Conservation (phyloP, 2,888 invertebrate species). For the Anaspis maculata region DNA sequence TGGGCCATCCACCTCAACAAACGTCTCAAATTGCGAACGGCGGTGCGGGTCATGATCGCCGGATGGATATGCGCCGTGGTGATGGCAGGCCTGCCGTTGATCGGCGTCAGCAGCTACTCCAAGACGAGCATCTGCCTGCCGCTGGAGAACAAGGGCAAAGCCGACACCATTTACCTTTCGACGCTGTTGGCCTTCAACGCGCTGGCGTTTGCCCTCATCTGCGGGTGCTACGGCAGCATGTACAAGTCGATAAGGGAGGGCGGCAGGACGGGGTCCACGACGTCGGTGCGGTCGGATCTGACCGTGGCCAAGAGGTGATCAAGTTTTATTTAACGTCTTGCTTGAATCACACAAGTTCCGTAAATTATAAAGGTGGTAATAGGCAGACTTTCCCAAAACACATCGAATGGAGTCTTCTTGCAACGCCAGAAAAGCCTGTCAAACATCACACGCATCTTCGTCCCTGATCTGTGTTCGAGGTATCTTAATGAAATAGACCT, state of each 20-base stretch:
- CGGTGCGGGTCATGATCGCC: conserved; percentile 49
- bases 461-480: no score
- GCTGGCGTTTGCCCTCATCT: conserved; percentile 54
- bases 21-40: conserved; percentile 49
- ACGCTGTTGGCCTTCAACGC: conserved; percentile 52
- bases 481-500: no score
- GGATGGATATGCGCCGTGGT: conserved; percentile 52
- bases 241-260: conserved; percentile 48
- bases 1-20: conserved; percentile 55
- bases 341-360: no score
- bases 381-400: no score
- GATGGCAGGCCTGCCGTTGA: conserved; percentile 53
- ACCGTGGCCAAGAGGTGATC: conserved; percentile 55
- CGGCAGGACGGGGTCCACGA: conserved; percentile 48
- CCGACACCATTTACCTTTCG: conserved; percentile 50
- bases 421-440: no score
- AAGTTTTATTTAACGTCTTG: no score
- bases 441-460: no score
- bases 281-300: conserved; percentile 41
- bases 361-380: no score
- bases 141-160: conserved; percentile 47
- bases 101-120: conserved; percentile 56
- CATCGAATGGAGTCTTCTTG: no score
- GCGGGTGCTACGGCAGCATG: conserved; percentile 55
- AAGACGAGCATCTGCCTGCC: conserved; percentile 62